A percentile compares a stretch with the other conserved stretches of the same genome.
These are phyloP conservation scores for Muscina levida DNA, from an alignment of 2,888 invertebrate species.

Conservation along the genomic window DNA sequence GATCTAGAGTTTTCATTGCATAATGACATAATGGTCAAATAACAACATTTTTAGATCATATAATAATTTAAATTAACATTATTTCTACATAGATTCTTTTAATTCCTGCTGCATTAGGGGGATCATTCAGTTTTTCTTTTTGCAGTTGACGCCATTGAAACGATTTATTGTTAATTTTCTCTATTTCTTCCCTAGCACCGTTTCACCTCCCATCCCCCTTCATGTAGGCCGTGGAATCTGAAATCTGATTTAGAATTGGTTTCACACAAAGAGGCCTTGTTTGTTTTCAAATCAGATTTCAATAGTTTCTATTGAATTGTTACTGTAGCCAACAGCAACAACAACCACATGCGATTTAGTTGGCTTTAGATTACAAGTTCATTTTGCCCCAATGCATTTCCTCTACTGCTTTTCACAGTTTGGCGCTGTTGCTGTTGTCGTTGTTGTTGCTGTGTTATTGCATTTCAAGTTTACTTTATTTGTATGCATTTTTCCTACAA, in stretches of 20 bases:
- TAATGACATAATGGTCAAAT: too few relatives aligned
- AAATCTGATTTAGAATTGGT: conserved; percentile 24
- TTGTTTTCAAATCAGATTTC: conserved; percentile 51
- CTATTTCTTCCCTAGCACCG: too few relatives aligned
- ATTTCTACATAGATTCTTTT: too few relatives aligned
- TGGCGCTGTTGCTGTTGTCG: not conserved
- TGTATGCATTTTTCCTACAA: conserved; percentile 34
- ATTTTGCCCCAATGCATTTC: conserved; percentile 58
- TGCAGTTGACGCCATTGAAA: too few relatives aligned
- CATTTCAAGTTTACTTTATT: conserved; percentile 23
- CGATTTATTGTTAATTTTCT: too few relatives aligned
- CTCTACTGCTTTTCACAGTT: conserved; percentile 28
- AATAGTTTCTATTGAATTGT: conserved; percentile 40
- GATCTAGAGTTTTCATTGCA: too few relatives aligned
- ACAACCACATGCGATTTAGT: conserved; percentile 39
- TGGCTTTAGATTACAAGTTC: conserved; percentile 65
- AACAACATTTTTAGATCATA: too few relatives aligned
- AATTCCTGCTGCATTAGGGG: too few relatives aligned
- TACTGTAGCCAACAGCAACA: conserved; percentile 11
- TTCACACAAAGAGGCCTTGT: conserved; percentile 52
- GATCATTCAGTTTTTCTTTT: too few relatives aligned
- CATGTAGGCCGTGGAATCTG: not conserved
- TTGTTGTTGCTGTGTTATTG: not conserved
- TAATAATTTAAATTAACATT: too few relatives aligned
- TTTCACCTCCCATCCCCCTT: not conserved